Evolutionary conservation across 2,888 invertebrate species (phyloP).

Genomic region (Pseudococcus jackbeardsleyi): DNA sequence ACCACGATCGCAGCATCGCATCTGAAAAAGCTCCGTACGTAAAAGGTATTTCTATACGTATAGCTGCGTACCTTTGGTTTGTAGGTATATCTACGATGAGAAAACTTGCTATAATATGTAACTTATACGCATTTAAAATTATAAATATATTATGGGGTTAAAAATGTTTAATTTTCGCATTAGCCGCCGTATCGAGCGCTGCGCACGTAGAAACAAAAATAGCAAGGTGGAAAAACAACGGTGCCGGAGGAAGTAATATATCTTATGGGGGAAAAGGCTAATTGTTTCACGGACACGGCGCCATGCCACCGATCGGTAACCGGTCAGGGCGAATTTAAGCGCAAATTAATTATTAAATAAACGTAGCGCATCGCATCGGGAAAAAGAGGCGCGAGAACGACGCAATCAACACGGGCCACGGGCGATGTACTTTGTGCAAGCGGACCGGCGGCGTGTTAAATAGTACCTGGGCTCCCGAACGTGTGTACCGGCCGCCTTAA

Average conservation of each 20-base stretch:
- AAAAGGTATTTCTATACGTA: neutral
- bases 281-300: neutral
- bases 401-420: neutral
- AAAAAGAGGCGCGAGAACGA: neutral
- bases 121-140: neutral
- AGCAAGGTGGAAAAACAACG: neutral
- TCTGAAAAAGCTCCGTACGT: constrained; percentile 3
- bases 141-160: constrained; percentile 33
- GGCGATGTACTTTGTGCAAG: neutral
- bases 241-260: neutral
- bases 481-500: neutral
- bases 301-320: neutral
- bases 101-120: neutral
- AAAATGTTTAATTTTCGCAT: constrained; percentile 42
- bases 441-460: neutral
- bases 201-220: too few relatives aligned
- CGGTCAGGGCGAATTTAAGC: neutral
- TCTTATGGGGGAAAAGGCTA: constrained; percentile 4
- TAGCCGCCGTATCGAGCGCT: neutral
- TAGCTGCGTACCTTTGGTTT: neutral
- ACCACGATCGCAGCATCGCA: neutral
- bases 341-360: constrained; percentile 29
- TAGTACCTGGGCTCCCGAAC: neutral
- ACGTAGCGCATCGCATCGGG: constrained; percentile 7
- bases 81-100: too few relatives aligned